phyloP scores from a whole-genome alignment of 1,140 invertebrate genomes.

The Trichomalopsis sarcophagae region DNA sequence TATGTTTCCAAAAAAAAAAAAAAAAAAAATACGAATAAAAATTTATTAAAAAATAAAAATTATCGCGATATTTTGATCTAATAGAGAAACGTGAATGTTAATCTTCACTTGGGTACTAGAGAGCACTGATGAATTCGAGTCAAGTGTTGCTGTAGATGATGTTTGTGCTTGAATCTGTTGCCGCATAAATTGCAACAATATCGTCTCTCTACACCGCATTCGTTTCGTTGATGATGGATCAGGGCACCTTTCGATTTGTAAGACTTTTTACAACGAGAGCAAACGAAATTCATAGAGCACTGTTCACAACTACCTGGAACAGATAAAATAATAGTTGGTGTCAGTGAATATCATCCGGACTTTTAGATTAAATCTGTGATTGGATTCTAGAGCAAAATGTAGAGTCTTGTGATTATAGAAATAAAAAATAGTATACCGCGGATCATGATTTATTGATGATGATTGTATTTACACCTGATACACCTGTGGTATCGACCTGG shows the following conservation, averaged over 20 bases:
- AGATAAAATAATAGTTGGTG: neutral
- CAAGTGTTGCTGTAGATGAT: conserved; percentile 72
- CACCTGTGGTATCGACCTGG: neutral
- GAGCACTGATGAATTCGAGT: conserved; percentile 65
- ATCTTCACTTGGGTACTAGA: conserved; percentile 47
- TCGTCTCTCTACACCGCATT: conserved; percentile 61
- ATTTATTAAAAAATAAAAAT: no score
- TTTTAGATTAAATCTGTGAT: neutral
- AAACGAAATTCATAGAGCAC: conserved; percentile 47
- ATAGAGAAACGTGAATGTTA: neutral
- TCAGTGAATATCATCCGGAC: neutral
- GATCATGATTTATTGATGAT: neutral
- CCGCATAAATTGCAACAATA: conserved; percentile 72
- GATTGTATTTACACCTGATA: neutral
- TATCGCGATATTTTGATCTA: neutral
- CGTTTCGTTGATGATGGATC: conserved; percentile 59
- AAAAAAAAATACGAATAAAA: no score
- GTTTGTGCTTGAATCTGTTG: conserved; percentile 74
- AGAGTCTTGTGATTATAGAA: neutral
- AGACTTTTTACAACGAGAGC: conserved; percentile 59
- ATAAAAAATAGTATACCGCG: neutral
- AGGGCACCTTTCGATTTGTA: conserved; percentile 62
- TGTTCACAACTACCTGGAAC: conserved; percentile 11
- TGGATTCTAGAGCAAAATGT: neutral
- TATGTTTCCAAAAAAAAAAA: no score